Evolutionary conservation across 2,113 vertebrate species (phyloP).

Genomic region (Charina bottae): DNA sequence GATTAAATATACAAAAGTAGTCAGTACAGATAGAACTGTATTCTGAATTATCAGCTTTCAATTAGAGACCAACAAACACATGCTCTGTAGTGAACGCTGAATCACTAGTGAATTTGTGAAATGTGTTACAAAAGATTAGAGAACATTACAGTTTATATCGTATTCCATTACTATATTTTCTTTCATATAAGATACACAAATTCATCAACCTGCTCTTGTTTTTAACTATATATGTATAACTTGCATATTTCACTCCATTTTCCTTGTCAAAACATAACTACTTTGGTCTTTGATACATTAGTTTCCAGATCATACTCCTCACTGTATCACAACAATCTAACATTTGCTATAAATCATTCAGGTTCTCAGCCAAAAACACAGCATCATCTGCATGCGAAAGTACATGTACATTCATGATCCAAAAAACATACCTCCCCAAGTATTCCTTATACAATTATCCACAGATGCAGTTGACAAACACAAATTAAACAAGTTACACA

Average conservation of each 20-base stretch:
- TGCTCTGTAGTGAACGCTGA: not conserved
- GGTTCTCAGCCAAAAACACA: not conserved
- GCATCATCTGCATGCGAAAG: not conserved
- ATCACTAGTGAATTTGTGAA: not conserved
- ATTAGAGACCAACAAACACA: not conserved
- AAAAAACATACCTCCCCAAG: not conserved
- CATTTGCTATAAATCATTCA: not conserved
- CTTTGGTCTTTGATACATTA: not conserved
- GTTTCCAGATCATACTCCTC: not conserved
- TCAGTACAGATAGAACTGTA: not conserved
- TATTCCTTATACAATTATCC: not conserved
- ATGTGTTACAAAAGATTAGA: not conserved
- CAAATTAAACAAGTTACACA: not conserved
- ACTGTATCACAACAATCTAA: not conserved
- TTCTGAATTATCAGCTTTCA: not conserved
- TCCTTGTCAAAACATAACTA: not conserved
- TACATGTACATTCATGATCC: not conserved
- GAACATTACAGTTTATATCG: not conserved
- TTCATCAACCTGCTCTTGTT: not conserved
- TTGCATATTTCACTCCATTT: not conserved
- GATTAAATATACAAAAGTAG: conserved; percentile 41
- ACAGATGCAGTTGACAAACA: not conserved
- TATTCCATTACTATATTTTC: not conserved
- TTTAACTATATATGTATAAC: not conserved
- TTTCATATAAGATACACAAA: not conserved